Conservation (phyloP, 2,888 invertebrate species). For the Taphrorychus bicolor region DNA sequence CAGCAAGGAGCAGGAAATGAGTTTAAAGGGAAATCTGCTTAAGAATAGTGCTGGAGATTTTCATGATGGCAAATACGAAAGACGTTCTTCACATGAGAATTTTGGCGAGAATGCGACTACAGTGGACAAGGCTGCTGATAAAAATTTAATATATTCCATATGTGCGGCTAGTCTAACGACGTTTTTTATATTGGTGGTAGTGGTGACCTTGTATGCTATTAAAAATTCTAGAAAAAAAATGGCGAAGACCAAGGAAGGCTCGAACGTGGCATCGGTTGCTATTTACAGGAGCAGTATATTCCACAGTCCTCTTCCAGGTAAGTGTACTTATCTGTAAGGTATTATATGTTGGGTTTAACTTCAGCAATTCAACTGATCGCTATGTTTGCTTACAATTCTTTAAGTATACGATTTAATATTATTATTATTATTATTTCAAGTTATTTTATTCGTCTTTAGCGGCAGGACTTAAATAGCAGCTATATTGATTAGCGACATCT, state of each 20-base stretch:
- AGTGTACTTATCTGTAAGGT: conserved; percentile 18
- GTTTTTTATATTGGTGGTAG: conserved; percentile 63
- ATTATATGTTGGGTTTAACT: neutral
- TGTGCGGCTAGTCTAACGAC: conserved; percentile 63
- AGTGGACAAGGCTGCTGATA: conserved; percentile 4
- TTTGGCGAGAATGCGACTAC: conserved; percentile 5
- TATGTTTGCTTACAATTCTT: neutral
- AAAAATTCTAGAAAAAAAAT: conserved; percentile 57
- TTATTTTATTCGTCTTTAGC: too few species aligned
- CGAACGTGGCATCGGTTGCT: conserved; percentile 60
- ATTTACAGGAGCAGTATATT: conserved; percentile 65
- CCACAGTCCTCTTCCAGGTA: conserved; percentile 66
- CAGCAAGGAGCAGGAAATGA: conserved; percentile 8
- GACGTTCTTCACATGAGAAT: conserved; percentile 13
- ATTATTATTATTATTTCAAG: too few species aligned
- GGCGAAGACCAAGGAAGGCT: conserved; percentile 61
- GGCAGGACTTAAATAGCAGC: too few species aligned
- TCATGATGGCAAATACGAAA: conserved; percentile 10
- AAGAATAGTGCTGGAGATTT: neutral
- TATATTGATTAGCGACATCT: too few species aligned
- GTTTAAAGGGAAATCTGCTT: conserved; percentile 11
- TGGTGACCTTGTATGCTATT: conserved; percentile 61
- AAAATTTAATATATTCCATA: conserved; percentile 55
- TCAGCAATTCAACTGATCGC: too few species aligned
- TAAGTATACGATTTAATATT: too few species aligned